Evolutionary conservation across 2,797 vertebrate species (phyloP), one percentile per base, ranked within the genome.

Genomic region (Paedocypris micromegethes): DNA sequence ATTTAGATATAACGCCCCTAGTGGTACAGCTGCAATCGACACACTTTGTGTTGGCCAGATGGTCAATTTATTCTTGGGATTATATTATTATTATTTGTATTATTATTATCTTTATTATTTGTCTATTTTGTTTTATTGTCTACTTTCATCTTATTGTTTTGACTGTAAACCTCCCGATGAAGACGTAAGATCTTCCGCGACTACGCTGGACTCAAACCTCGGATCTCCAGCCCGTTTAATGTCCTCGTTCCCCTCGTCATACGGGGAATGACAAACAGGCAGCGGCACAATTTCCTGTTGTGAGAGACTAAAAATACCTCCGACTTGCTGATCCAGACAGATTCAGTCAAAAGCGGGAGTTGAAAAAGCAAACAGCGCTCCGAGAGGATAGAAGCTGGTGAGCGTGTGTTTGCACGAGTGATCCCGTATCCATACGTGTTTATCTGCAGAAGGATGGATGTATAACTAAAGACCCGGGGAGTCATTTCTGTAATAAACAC

Each of bases 241-340:
- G 59, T 38, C 9, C 49, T 47, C 42, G 60, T 70, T 53, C 40
- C 40, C 40, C 37, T 45, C 9, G 37, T 70, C 59, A 57, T 6
- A 48, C 52, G 5, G 53, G 40, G 6, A 42, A 23, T 2, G 45
- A 58, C 41, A 45, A 45, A 47, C 5, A 57, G 50, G 40, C 40
- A 62, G 53, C 3, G 5, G 55, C 46, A 59, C 43, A 49, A 53
- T 63, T 73, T 68, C 55, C 59, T 49, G 51, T 56, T 75, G 63
- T 45, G 62, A 53, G 45, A 1, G 43, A 55, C 73, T 72, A 57
- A 67, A 75, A 75, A 72, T 70, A 70, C 42, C 42, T 58, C 46
- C 40, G 49, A 47, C 62, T 64, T 60, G 59, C 66, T 72, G 66
- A 75, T 56, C 67, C 72, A 7, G 8, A 65, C 41, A 40, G 41